Evolutionary conservation across 30 jellyfish, hydroid and myxozoan genomes (phyloP).

Genomic region (Catostylus mosaicus): DNA sequence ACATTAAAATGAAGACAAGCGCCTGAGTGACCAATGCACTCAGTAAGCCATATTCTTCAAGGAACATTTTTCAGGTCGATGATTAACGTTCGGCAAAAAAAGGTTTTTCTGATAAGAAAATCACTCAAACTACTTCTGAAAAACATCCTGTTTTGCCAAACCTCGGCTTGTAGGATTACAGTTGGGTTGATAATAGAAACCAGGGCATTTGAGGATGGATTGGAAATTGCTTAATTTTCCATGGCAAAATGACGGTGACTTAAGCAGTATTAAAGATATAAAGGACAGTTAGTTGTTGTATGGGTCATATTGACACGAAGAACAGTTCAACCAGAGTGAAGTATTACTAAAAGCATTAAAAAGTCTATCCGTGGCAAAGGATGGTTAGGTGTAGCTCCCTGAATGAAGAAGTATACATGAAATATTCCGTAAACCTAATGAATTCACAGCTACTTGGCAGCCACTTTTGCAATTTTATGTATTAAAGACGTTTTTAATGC

Average conservation of each 20-base stretch:
- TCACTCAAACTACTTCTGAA: too few species aligned
- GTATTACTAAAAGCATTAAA: neutral
- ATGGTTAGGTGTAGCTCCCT: neutral
- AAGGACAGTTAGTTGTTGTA: too few species aligned
- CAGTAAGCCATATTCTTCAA: too few species aligned
- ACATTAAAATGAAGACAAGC: too few species aligned
- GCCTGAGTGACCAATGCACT: too few species aligned
- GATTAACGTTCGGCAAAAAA: too few species aligned
- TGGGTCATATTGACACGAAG: neutral
- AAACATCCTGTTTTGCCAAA: too few species aligned
- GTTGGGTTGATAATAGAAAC: too few species aligned
- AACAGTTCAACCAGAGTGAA: neutral
- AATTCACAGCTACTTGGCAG: neutral
- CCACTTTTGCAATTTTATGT: neutral
- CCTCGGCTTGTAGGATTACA: too few species aligned
- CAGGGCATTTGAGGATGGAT: neutral
- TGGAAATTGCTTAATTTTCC: neutral
- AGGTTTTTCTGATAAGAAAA: too few species aligned
- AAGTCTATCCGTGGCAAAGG: neutral
- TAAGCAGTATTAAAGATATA: neutral
- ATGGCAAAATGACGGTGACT: neutral
- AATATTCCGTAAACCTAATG: neutral
- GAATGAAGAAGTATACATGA: neutral
- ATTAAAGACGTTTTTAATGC: neutral
- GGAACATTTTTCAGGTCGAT: too few species aligned